These are phyloP conservation scores for Poecile montanus DNA, from an alignment of 2,797 vertebrate species.

Conservation along the genomic window DNA sequence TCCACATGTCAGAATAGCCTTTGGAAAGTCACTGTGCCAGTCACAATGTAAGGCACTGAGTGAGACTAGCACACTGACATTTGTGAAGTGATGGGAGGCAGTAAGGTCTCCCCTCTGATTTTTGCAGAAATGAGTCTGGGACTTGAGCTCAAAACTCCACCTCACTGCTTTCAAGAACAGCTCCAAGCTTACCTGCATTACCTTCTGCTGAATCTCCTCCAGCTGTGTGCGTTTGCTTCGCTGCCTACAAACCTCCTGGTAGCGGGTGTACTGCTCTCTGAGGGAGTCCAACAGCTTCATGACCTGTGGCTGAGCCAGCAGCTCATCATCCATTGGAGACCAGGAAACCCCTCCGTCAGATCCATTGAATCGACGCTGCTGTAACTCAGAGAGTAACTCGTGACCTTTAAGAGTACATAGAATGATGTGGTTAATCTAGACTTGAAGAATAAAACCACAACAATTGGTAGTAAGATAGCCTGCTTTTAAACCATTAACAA, in stretches of 20 bases:
- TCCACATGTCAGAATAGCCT: rapidly evolving
- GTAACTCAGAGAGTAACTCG: constrained; percentile 93
- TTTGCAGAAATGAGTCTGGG: neutral
- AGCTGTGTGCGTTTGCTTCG: constrained; percentile 94
- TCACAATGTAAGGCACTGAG: neutral
- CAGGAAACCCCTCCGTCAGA: constrained; percentile 92
- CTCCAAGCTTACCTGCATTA: constrained; percentile 89
- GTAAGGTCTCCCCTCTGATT: neutral
- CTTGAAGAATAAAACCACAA: neutral
- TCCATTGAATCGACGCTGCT: constrained; percentile 95
- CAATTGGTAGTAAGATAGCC: neutral
- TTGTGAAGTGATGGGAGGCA: neutral
- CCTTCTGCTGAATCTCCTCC: constrained; percentile 96
- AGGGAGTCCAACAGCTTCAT: constrained; percentile 96
- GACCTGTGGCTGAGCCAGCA: constrained; percentile 96
- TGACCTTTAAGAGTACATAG: constrained; percentile 81
- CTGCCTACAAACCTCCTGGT: constrained; percentile 95
- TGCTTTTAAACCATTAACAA: neutral
- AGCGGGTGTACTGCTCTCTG: constrained; percentile 93
- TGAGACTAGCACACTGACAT: rapidly evolving
- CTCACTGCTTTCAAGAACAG: neutral
- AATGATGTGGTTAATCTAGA: neutral
- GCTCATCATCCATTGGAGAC: constrained; percentile 97
- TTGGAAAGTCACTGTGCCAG: neutral
- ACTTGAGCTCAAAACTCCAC: neutral